These are phyloP conservation scores for Conchocele bisecta DNA, from an alignment of 2,888 invertebrate species.

Conservation along the genomic window DNA sequence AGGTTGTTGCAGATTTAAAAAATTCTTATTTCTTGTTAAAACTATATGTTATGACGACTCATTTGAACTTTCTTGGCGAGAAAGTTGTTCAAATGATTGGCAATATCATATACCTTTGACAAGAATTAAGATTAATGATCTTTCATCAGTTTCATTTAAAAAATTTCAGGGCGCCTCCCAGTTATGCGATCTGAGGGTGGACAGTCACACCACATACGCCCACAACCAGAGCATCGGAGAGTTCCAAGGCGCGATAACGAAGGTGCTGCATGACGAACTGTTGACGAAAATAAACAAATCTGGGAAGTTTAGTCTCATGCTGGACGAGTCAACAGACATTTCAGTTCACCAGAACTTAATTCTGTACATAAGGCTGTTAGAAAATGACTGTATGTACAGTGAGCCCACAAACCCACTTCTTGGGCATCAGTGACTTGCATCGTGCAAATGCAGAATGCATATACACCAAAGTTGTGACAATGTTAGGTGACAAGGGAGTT, in stretches of 20 bases:
- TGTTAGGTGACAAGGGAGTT: slow-evolving; percentile 15
- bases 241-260: neutral
- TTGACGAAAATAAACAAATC: neutral
- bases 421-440: slow-evolving; percentile 12
- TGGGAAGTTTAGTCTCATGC: slow-evolving; percentile 33
- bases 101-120: neutral
- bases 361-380: slow-evolving; percentile 15
- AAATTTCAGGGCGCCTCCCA: slow-evolving; percentile 1
- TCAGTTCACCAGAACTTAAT: slow-evolving; percentile 35
- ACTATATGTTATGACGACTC: no score
- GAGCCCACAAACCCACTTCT: slow-evolving; percentile 11
- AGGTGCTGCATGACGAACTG: neutral
- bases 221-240: neutral
- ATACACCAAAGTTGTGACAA: neutral
- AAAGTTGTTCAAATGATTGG: no score
- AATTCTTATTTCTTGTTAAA: no score
- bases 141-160: no score
- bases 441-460: slow-evolving; percentile 31
- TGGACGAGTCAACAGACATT: slow-evolving; percentile 32
- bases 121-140: no score
- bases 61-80: no score
- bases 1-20: no score
- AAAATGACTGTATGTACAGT: slow-evolving; percentile 6
- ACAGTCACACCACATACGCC: neutral
- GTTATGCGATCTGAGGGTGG: neutral